Evolutionary conservation across 2,888 invertebrate genomes (phyloP).

Genomic region (Acronicta alni): DNA sequence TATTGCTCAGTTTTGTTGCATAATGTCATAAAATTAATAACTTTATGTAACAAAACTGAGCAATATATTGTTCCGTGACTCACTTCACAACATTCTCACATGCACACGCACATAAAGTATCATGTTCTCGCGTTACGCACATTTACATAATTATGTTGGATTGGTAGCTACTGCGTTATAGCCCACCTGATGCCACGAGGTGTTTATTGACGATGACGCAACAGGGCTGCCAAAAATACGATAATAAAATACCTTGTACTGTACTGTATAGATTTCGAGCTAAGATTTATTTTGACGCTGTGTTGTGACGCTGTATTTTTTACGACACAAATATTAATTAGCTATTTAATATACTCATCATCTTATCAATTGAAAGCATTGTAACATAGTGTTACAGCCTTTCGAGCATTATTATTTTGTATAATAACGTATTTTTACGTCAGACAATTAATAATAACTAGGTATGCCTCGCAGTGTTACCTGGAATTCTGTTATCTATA

Average conservation of each 20-base stretch:
- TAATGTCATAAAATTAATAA: slow-evolving; percentile 39
- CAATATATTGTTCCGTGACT: slow-evolving; percentile 31
- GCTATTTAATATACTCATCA: too few relatives aligned
- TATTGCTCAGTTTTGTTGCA: too few relatives aligned
- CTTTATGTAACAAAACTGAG: slow-evolving; percentile 24
- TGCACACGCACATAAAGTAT: slow-evolving; percentile 40
- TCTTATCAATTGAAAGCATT: too few relatives aligned
- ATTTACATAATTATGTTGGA: slow-evolving; percentile 62
- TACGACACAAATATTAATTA: too few relatives aligned
- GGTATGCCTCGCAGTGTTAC: too few relatives aligned
- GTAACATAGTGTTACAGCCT: too few relatives aligned
- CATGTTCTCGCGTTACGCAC: slow-evolving; percentile 52
- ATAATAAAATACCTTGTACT: background rate
- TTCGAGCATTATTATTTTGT: too few relatives aligned
- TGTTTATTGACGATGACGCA: slow-evolving; percentile 63
- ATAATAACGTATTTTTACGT: too few relatives aligned
- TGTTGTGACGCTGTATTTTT: too few relatives aligned
- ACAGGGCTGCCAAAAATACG: slow-evolving; percentile 40
- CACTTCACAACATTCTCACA: slow-evolving; percentile 26
- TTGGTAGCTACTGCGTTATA: slow-evolving; percentile 51
- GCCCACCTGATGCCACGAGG: slow-evolving; percentile 71
- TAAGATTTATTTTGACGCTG: background rate
- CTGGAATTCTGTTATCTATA: too few relatives aligned
- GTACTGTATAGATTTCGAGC: background rate
- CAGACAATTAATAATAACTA: too few relatives aligned